Evolutionary conservation across 2,888 invertebrate species (phyloP), one percentile per base, ranked within the genome.

Genomic region (Lycophotia porphyrea): DNA sequence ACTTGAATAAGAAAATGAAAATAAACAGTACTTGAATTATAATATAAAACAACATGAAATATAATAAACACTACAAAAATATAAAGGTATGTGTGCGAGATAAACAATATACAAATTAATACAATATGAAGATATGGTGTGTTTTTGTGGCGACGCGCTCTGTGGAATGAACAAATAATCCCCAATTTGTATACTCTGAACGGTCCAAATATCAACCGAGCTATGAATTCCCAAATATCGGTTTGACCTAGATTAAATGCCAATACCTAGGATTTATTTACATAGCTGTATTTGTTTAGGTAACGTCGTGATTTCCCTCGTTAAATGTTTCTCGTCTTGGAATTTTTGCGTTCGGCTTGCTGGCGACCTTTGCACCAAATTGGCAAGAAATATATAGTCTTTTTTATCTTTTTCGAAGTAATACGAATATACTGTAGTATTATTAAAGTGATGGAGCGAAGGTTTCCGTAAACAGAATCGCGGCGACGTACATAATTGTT

Each of bases 181-280:
- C 58, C 58, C 86, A 84, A 85, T 88, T 88, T 85, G 80, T 87
- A 75, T 71, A 79, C 72, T 80, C 71, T 78, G 70, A 80, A 77
- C 76, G 86, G 61, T 73, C 84, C 76, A 80, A 87, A 88, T 90
- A 87, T 76, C 81, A 81, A 81, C 47, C 74, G 74, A 84, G 58
- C 81, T 85, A 86, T 76, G 85, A 87, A 87, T 82, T 78, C 81
- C 85, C 88, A 87, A 92, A 92, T 92, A 92, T 90, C 87, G 87
- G 90, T 85, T 87, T 92, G 92, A 92, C 93, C 93, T 89, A 91
- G 87, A 93, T 93, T 90, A 88, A 90, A 91, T 89, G 84, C 85
- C 86, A 84, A 86, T 88, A 75, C 31, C 81, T 85, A 84, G 80
- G 76, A 81, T 76, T 72, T 83, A 84, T 87, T 86, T 84, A 75